A percentile compares a stretch with the other conserved stretches of the same genome.
phyloP scores from a whole-genome alignment of 2,797 vertebrate species.

The Pygocentrus nattereri region DNA sequence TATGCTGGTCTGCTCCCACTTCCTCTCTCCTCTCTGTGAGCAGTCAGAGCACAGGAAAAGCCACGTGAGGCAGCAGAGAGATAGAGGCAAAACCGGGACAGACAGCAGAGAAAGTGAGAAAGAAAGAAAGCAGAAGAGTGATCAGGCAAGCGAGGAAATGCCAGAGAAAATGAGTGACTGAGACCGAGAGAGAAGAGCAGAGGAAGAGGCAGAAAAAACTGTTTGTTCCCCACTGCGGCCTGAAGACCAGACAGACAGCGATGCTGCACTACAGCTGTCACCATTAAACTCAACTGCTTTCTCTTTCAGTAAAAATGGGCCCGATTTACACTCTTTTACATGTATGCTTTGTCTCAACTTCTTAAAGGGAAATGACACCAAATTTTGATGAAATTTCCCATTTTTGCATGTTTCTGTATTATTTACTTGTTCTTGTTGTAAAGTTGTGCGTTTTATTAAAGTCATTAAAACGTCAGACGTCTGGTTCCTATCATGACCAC shows the following conservation, averaged over 20 bases:
- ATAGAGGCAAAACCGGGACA: not conserved
- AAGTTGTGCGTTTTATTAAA: no score
- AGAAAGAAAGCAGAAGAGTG: not conserved
- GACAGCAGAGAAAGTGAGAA: not conserved
- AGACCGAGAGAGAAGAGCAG: not conserved
- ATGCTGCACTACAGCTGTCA: not conserved
- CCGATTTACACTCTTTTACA: no score
- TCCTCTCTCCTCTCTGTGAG: slow-evolving; percentile 75
- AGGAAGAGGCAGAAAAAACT: not conserved
- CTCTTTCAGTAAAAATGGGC: no score
- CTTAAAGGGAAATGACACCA: no score
- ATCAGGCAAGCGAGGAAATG: not conserved
- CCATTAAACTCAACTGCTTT: not conserved
- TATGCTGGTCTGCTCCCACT: slow-evolving; percentile 82
- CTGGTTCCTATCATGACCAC: no score
- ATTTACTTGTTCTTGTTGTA: no score
- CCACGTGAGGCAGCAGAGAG: slow-evolving; percentile 63
- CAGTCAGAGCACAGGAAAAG: slow-evolving; percentile 63
- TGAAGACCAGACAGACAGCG: not conserved
- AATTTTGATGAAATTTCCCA: no score
- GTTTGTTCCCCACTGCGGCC: not conserved
- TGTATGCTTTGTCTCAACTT: no score
- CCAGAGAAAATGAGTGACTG: not conserved
- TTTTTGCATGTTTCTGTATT: no score
- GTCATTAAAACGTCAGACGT: no score